Base-by-base conservation (phyloP, 2,797 vertebrate genomes). In the Rachycentron canadum region DNA sequence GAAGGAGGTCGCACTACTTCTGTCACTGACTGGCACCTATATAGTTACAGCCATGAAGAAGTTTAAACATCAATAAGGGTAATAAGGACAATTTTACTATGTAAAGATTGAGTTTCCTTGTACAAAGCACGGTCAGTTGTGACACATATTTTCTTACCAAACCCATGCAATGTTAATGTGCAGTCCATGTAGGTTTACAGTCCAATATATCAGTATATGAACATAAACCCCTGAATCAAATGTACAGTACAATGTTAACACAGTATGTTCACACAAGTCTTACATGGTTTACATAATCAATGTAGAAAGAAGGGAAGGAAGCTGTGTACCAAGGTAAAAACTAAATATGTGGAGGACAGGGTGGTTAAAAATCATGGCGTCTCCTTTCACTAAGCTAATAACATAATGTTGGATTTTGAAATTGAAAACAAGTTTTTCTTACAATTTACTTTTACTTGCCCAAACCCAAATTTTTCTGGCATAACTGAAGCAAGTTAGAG, bases 21-120 rank as follows among this genome's bases (percentile, higher is more conserved):
- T 96, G 96, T 97, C 96, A 96, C 95, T 94, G 95, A 94, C 93
- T 96, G 94, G 91, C 94, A 96, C 93, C 94, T 94, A 91, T 95
- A 96, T 95, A 95, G 95, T 95, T 96, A 96, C 95, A 97, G 96
- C 94, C 95, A 94, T 92, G 92, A 95, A 97, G 95, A 97, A 95
- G 97, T 96, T 94, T 95, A 96, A 96, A 96, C 96, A 96, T 97
- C 96, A 96, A 96, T 96, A 96, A 93, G 92, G 94, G 96, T 96
- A 96, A 97, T 97, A 95, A 96, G 95, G 95, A 95, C 94, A 96
- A 96, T 96, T 97, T 96, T 96, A 96, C 95, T 95, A 95, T 95
- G 94, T 73, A 59, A 69, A 91, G 91, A 92, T 92, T 89, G 55
- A 94, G 93, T 91, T 93, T 94, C 89, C 87, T 90, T 89, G 84